Conservation (phyloP, 2,888 invertebrate genomes). For the Acrobasis consociella region DNA sequence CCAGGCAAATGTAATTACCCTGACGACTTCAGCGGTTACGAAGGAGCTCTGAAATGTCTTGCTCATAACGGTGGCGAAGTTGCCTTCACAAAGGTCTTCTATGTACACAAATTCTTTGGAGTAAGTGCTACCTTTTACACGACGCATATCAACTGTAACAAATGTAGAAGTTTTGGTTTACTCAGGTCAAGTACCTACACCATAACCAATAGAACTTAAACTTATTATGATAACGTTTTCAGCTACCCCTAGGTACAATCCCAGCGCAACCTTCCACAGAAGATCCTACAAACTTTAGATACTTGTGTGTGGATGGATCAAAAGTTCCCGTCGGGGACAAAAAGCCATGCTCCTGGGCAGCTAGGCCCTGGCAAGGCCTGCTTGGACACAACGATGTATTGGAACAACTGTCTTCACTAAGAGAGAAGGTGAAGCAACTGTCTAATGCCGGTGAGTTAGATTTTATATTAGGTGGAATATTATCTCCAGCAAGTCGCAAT, state of each 20-base stretch:
- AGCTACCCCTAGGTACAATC: conserved; percentile 85
- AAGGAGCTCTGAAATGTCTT: conserved; percentile 92
- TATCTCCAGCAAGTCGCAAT: no score
- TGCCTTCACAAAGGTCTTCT: conserved; percentile 93
- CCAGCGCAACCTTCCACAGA: conserved; percentile 83
- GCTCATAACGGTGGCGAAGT: conserved; percentile 92
- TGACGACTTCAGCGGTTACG: conserved; percentile 93
- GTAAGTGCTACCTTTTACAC: conserved; percentile 62
- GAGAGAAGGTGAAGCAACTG: conserved; percentile 81
- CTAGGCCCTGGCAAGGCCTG: conserved; percentile 92
- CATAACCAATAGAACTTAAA: no score
- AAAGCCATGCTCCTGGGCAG: conserved; percentile 89
- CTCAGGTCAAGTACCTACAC: no score
- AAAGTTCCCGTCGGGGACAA: conserved; percentile 85
- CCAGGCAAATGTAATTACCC: conserved; percentile 90
- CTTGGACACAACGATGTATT: conserved; percentile 85
- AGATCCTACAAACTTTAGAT: conserved; percentile 86
- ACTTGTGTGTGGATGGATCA: conserved; percentile 90
- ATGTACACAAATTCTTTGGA: conserved; percentile 90
- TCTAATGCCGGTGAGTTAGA: conserved; percentile 65
- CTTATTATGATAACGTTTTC: conserved; percentile 23
- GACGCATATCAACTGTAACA: not conserved
- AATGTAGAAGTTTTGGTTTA: not conserved
- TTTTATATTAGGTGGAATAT: not conserved
- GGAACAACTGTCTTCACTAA: conserved; percentile 75